phyloP scores from a whole-genome alignment of 2,888 invertebrate genomes.

The Habroteleia sp. region DNA sequence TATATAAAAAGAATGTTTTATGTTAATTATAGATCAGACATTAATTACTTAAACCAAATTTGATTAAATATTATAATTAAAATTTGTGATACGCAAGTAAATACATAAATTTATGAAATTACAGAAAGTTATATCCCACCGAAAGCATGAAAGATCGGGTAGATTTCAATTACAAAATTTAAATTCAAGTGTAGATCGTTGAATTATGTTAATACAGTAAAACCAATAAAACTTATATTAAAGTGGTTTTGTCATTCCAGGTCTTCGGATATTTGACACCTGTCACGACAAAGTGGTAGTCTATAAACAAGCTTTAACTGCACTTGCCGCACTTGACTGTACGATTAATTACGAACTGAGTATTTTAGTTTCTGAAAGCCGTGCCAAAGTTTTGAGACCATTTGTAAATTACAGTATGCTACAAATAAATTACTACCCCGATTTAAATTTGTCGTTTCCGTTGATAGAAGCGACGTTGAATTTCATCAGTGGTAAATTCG shows the following conservation, averaged over 20 bases:
- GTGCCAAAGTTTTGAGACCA: conserved; percentile 70
- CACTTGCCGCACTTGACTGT: conserved; percentile 73
- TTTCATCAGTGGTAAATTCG: conserved; percentile 72
- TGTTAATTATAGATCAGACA: too few relatives aligned
- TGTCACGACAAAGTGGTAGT: conserved; percentile 75
- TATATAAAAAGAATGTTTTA: too few relatives aligned
- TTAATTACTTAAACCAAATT: too few relatives aligned
- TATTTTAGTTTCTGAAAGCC: conserved; percentile 71
- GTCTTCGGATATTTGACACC: conserved; percentile 77
- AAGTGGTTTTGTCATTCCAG: conserved; percentile 63
- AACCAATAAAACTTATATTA: conserved; percentile 5
- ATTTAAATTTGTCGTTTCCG: conserved; percentile 71
- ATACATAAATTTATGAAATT: too few relatives aligned
- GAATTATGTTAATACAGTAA: background rate
- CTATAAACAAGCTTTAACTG: conserved; percentile 74
- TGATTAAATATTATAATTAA: too few relatives aligned
- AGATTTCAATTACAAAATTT: too few relatives aligned
- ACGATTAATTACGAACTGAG: conserved; percentile 74
- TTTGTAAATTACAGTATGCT: conserved; percentile 72
- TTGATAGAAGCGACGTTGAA: conserved; percentile 72
- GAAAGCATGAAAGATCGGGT: too few relatives aligned
- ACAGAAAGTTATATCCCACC: too few relatives aligned
- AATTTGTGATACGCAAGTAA: too few relatives aligned
- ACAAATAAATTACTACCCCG: conserved; percentile 71
- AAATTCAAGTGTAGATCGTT: too few relatives aligned